Percentiles rank a stretch among this genome's conserved stretches.
phyloP scores from a whole-genome alignment of 2,888 invertebrate genomes.

The Silvanus unidentatus region DNA sequence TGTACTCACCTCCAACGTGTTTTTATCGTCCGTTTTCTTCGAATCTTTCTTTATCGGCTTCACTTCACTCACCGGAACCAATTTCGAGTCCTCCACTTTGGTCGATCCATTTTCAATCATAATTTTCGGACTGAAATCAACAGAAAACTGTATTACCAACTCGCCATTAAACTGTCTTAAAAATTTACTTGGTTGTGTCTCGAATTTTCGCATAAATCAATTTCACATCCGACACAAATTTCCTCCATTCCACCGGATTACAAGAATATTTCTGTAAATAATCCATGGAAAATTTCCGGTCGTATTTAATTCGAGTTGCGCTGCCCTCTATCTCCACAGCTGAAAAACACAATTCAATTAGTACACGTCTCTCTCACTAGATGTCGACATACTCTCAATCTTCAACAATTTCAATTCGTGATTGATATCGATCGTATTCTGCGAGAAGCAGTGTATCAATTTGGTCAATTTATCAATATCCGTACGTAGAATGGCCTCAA shows the following conservation, averaged over 20 bases:
- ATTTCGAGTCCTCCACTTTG: constrained; percentile 29
- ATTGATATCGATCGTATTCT: constrained; percentile 67
- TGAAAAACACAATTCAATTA: constrained; percentile 33
- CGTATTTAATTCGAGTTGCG: constrained; percentile 50
- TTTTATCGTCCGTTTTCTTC: constrained; percentile 30
- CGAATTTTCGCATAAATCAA: constrained; percentile 37
- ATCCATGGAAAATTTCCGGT: constrained; percentile 45
- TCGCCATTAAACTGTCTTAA: constrained; percentile 1
- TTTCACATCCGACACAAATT: constrained; percentile 34
- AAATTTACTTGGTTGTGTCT: constrained; percentile 34
- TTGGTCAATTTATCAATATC: constrained; percentile 70
- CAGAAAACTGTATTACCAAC: background rate
- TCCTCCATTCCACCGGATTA: constrained; percentile 37
- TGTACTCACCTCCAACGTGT: constrained; percentile 35
- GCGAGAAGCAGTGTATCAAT: constrained; percentile 65
- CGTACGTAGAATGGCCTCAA: constrained; percentile 70
- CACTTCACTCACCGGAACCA: constrained; percentile 30
- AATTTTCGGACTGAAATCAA: constrained; percentile 38
- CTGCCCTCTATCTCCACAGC: constrained; percentile 56
- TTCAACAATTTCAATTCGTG: constrained; percentile 69
- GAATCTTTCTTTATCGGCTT: constrained; percentile 40
- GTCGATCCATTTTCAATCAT: constrained; percentile 41
- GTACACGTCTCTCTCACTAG: background rate
- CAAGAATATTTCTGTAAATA: constrained; percentile 37
- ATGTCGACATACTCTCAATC: constrained; percentile 71